Evolutionary conservation across 2,888 invertebrate genomes (phyloP).

Genomic region (Brachycybe producta): DNA sequence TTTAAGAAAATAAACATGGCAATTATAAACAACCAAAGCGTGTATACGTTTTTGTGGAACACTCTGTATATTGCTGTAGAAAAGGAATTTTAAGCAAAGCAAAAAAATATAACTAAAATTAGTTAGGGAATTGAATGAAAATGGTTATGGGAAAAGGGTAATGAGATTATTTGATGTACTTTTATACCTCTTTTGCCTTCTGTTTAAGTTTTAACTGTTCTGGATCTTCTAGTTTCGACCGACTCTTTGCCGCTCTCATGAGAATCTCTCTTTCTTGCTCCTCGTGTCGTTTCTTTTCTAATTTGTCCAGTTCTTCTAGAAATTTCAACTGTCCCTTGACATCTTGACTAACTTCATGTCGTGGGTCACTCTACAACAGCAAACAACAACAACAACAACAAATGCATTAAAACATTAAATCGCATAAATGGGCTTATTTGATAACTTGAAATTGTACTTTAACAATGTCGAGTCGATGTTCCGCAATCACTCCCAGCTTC

Average conservation of each 20-base stretch:
- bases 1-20: no score
- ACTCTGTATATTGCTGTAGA: no score
- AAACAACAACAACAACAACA: no score
- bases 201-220: conserved; percentile 95
- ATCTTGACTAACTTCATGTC: conserved; percentile 80
- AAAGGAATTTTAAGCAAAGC: no score
- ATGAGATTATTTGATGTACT: no score
- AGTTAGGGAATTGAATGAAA: no score
- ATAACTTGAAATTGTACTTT: no score
- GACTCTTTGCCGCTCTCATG: conserved; percentile 82
- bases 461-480: conserved; percentile 84
- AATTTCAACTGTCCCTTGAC: conserved; percentile 89
- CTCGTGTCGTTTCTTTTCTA: conserved; percentile 86
- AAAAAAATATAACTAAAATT: no score
- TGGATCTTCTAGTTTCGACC: conserved; percentile 93
- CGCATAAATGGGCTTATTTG: neutral
- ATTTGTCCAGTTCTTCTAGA: conserved; percentile 85
- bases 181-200: conserved; percentile 65
- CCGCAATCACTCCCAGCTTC: conserved; percentile 81
- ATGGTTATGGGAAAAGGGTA: no score
- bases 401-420: neutral
- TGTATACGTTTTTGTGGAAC: no score
- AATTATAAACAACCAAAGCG: no score
- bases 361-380: conserved; percentile 54
- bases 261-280: conserved; percentile 90